A percentile compares a stretch with the other conserved stretches of the same genome.
These are phyloP conservation scores for Osedax frankpressi DNA, from an alignment of 2,888 invertebrate species.

Conservation along the genomic window DNA sequence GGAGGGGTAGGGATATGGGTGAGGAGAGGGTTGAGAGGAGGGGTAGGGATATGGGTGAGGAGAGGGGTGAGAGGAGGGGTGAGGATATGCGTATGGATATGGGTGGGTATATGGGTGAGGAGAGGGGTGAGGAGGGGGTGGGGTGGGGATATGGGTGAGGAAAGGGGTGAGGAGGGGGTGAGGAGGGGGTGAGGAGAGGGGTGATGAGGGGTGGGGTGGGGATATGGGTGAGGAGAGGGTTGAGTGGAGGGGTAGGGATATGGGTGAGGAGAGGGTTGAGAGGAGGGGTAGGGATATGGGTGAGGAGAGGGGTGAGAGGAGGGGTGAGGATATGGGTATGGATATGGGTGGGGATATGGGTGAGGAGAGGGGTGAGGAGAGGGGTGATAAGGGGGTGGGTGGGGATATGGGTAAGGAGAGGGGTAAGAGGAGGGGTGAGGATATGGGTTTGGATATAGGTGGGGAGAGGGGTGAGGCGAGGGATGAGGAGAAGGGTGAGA, in stretches of 20 bases:
- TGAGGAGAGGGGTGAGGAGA: neutral
- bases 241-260: too few species aligned
- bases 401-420: neutral
- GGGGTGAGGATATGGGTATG: neutral
- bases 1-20: neutral
- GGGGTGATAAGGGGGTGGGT: neutral
- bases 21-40: conserved; percentile 16
- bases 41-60: neutral
- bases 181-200: too few species aligned
- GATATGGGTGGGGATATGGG: neutral
- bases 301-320: conserved; percentile 14
- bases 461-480: neutral
- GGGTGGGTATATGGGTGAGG: neutral
- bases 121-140: too few species aligned
- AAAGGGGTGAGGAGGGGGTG: neutral
- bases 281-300: too few species aligned
- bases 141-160: too few species aligned
- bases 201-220: too few species aligned
- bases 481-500: neutral
- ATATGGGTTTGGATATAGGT: too few species aligned
- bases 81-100: neutral
- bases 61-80: neutral
- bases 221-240: too few species aligned
- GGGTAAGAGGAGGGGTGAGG: too few species aligned
- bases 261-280: too few species aligned